Evolutionary conservation across 64 coral and sea anemone species (phyloP).

Genomic region (Catalaphyllia jardinei): DNA sequence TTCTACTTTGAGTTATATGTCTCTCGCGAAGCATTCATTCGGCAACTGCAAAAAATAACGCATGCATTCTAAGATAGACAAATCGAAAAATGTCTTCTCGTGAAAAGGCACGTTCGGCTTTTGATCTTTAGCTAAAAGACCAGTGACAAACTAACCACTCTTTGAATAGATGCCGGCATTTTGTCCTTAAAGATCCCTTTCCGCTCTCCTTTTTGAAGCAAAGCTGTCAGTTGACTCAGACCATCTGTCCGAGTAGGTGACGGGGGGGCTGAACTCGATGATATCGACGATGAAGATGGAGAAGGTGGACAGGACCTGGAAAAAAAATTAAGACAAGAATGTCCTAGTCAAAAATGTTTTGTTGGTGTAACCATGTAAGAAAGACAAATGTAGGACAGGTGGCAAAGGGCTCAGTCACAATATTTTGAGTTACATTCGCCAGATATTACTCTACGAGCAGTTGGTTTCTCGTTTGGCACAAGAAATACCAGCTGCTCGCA

Average conservation of each 20-base stretch:
- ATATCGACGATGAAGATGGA: slow-evolving; percentile 84
- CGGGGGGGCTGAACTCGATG: slow-evolving; percentile 85
- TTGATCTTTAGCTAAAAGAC: not conserved
- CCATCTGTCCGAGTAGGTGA: slow-evolving; percentile 86
- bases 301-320: slow-evolving; percentile 79
- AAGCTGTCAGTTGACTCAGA: slow-evolving; percentile 81
- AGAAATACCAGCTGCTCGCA: no score
- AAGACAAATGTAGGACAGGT: no score
- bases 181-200: slow-evolving; percentile 93
- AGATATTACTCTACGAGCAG: no score
- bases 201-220: slow-evolving; percentile 85
- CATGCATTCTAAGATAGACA: no score
- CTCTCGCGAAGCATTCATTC: no score
- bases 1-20: no score
- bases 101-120: not conserved
- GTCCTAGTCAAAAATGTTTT: not conserved
- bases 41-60: no score
- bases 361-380: no score
- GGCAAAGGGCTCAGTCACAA: no score
- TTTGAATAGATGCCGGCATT: slow-evolving; percentile 91
- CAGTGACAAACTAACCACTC: slow-evolving; percentile 55
- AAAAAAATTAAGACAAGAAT: not conserved
- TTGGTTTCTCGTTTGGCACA: no score
- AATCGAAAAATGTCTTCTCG: no score
- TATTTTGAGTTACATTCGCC: no score